Conservation (phyloP, 2,888 invertebrate genomes). For the Agrotis clavis region DNA sequence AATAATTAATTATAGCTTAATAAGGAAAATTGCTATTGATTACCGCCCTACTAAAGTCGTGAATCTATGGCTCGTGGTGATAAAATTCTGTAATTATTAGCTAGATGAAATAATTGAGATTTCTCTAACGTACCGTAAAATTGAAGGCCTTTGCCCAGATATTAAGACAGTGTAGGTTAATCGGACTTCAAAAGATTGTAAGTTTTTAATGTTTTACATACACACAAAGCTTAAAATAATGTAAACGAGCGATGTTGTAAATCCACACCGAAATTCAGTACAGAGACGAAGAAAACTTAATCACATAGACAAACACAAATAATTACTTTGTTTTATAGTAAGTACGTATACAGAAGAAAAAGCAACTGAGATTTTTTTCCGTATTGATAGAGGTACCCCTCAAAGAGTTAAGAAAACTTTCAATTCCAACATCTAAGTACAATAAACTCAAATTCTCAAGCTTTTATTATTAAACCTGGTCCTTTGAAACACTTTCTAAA, state of each 20-base stretch:
- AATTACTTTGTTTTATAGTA: too few species aligned
- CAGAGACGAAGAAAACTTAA: too few species aligned
- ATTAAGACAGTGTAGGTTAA: too few species aligned
- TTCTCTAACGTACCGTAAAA: too few species aligned
- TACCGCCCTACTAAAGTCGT: not conserved
- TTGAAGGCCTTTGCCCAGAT: too few species aligned
- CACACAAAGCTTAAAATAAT: too few species aligned
- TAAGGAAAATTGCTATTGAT: conserved; percentile 43
- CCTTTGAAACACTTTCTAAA: conserved; percentile 29
- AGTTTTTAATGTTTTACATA: too few species aligned
- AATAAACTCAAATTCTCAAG: conserved; percentile 19
- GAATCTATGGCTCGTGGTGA: not conserved
- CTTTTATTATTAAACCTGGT: conserved; percentile 16
- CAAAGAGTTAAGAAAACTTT: not conserved
- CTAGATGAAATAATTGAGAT: not conserved
- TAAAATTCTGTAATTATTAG: conserved; percentile 1
- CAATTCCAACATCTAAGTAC: not conserved
- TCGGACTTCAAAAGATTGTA: too few species aligned
- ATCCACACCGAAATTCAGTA: too few species aligned
- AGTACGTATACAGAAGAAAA: too few species aligned
- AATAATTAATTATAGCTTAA: conserved; percentile 51
- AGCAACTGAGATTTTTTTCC: too few species aligned
- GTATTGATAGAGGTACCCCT: not conserved
- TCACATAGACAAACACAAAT: too few species aligned
- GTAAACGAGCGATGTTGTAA: not conserved